Evolutionary conservation across 2,797 vertebrate species (phyloP).

Genomic region (Cuniculus paca): DNA sequence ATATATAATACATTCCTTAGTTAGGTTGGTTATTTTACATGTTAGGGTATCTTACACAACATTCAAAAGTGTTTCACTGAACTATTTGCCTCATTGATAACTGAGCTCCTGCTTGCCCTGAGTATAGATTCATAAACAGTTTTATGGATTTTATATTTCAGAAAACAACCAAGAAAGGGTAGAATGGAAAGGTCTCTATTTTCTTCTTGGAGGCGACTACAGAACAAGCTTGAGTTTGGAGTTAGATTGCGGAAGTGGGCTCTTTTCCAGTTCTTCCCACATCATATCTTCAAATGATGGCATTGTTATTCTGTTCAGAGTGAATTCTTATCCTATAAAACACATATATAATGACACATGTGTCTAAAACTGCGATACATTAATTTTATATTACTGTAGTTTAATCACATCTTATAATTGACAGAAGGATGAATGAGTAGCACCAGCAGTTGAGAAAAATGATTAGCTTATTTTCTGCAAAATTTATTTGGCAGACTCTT

Average conservation of each 20-base stretch:
- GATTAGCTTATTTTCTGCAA: background rate
- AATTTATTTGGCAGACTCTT: background rate
- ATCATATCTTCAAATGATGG: background rate
- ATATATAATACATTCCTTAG: background rate
- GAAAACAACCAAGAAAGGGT: background rate
- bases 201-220: constrained; percentile 10
- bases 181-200: background rate
- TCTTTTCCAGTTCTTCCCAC: background rate
- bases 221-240: constrained; percentile 32
- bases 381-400: background rate
- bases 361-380: background rate
- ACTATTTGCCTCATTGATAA: background rate
- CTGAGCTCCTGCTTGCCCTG: background rate
- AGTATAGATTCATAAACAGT: constrained; percentile 4
- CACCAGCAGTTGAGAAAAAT: background rate
- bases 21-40: background rate
- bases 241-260: constrained; percentile 2
- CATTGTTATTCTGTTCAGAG: constrained; percentile 27
- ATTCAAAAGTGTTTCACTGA: background rate
- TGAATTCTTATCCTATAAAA: background rate
- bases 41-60: background rate
- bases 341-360: background rate
- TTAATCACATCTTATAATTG: background rate
- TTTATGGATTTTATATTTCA: background rate
- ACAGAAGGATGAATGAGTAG: background rate